phyloP scores from a whole-genome alignment of 2,113 vertebrate genomes.

The Blennius ocellaris region DNA sequence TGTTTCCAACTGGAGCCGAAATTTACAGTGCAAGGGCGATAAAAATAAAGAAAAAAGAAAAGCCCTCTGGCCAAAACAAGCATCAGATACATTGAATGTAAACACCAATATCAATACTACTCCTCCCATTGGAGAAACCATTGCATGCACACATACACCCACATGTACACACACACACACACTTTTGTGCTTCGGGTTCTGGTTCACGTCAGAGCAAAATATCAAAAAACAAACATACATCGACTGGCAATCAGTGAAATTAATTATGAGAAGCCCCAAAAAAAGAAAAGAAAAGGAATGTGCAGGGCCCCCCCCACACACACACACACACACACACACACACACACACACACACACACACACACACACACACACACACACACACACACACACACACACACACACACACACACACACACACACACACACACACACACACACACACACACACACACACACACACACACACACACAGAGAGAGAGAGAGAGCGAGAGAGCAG shows the following conservation, averaged over 20 bases:
- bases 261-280: slow-evolving; percentile 16
- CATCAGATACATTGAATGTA: slow-evolving; percentile 57
- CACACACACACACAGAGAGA: slow-evolving; percentile 13
- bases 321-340: slow-evolving; percentile 23
- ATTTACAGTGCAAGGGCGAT: slow-evolving; percentile 56
- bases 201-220: slow-evolving; percentile 39
- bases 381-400: background rate
- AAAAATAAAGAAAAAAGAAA: background rate
- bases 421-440: slow-evolving; percentile 8
- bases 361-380: slow-evolving; percentile 4
- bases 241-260: slow-evolving; percentile 32
- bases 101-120: slow-evolving; percentile 65
- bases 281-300: slow-evolving; percentile 10
- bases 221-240: slow-evolving; percentile 22
- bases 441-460: background rate
- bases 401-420: slow-evolving; percentile 10
- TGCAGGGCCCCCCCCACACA: slow-evolving; percentile 6
- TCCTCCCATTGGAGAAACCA: slow-evolving; percentile 44
- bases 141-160: slow-evolving; percentile 28
- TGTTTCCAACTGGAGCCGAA: slow-evolving; percentile 38
- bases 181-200: slow-evolving; percentile 71
- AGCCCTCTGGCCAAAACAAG: slow-evolving; percentile 55
- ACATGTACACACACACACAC: slow-evolving; percentile 8
- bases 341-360: background rate
- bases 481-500: too few relatives aligned